A percentile compares a stretch with the other conserved stretches of the same genome.
Conservation (phyloP, 1,140 invertebrate genomes). For the Drosophila bocqueti region DNA sequence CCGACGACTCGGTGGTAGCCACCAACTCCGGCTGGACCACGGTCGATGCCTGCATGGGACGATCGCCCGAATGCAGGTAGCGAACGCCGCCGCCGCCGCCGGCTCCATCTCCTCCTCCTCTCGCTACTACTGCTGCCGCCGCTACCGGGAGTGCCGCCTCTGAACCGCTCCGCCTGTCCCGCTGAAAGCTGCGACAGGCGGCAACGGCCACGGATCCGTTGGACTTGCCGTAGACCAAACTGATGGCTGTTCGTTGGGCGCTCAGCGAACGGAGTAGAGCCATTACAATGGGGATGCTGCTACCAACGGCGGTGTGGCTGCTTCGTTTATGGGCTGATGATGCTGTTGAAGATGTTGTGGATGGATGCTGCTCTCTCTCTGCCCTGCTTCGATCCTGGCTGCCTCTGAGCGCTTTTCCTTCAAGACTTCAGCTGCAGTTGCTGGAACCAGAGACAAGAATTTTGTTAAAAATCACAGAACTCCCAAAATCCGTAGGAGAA, state of each 20-base stretch:
- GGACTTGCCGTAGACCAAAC: conserved; percentile 69
- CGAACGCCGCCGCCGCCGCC: conserved; percentile 2
- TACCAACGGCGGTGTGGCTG: conserved; percentile 4
- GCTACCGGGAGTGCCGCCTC: background rate
- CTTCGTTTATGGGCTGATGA: conserved; percentile 16
- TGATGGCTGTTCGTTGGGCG: conserved; percentile 75
- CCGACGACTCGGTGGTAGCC: background rate
- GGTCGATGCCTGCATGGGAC: conserved; percentile 23
- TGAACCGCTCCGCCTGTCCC: conserved; percentile 21
- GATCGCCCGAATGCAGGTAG: conserved; percentile 25
- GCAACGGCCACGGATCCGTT: conserved; percentile 28
- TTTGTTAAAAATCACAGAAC: too few species aligned
- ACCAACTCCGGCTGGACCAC: conserved; percentile 21
- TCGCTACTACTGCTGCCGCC: background rate
- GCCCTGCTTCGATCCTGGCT: background rate
- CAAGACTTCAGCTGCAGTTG: background rate
- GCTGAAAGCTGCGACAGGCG: conserved; percentile 30
- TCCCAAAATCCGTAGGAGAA: background rate
- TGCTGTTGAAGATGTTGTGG: conserved; percentile 7
- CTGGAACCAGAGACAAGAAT: background rate
- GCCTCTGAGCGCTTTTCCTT: background rate
- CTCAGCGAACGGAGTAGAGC: conserved; percentile 83
- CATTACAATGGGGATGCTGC: conserved; percentile 69
- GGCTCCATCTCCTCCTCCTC: conserved; percentile 1
- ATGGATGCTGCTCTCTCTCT: background rate